phyloP scores from a whole-genome alignment of 2,888 invertebrate genomes.

The Phoronis australis region DNA sequence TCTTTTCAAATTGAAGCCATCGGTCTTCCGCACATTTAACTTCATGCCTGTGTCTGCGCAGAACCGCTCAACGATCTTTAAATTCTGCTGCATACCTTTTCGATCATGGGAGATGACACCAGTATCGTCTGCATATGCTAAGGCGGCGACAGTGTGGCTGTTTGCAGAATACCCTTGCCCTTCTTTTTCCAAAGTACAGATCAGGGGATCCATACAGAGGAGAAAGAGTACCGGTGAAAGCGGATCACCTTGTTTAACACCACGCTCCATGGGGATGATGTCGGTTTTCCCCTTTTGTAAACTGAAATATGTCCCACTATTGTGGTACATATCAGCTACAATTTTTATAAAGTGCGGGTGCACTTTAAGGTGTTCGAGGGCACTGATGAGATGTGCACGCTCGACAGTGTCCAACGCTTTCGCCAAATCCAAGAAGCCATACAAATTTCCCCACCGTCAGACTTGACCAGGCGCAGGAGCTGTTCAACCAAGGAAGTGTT shows the following conservation, averaged over 20 bases:
- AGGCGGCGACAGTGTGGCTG: neutral
- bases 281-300: neutral
- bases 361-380: neutral
- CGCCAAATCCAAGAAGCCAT: neutral
- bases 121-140: slow-evolving; percentile 3
- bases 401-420: neutral
- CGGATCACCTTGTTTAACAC: slow-evolving; percentile 7
- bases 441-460: neutral
- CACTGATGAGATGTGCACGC: neutral
- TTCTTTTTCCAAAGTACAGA: neutral
- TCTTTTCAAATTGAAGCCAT: neutral
- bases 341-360: neutral
- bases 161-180: neutral
- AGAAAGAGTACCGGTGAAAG: slow-evolving; percentile 7
- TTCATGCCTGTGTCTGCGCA: neutral
- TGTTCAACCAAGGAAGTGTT: neutral
- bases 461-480: neutral
- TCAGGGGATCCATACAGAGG: neutral
- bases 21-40: neutral
- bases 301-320: neutral
- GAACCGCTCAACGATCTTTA: neutral
- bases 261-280: neutral
- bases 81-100: neutral
- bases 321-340: neutral
- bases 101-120: neutral